A percentile compares a stretch with the other conserved stretches of the same genome.
These are phyloP conservation scores for Mechanitis messenoides DNA, from an alignment of 2,888 invertebrate species.

Conservation along the genomic window DNA sequence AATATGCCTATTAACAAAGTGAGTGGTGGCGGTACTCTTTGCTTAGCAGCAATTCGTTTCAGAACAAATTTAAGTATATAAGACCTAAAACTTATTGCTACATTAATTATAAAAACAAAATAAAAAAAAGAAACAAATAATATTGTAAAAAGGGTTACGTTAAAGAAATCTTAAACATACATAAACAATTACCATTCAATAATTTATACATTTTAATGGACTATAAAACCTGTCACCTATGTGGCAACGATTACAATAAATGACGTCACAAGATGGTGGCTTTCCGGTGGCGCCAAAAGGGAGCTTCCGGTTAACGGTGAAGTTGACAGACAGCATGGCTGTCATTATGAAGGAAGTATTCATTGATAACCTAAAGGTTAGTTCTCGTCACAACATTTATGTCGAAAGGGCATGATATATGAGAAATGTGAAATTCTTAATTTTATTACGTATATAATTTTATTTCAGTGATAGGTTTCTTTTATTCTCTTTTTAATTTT, in stretches of 20 bases:
- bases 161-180: background rate
- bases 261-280: conserved; percentile 37
- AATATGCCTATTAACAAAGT: too few species aligned
- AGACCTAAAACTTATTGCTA: too few species aligned
- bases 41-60: too few species aligned
- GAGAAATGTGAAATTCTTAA: background rate
- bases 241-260: conserved; percentile 35
- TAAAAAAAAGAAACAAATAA: background rate
- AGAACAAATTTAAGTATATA: too few species aligned
- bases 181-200: background rate
- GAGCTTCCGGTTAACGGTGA: conserved; percentile 32
- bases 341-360: conserved; percentile 9
- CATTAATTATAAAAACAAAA: too few species aligned
- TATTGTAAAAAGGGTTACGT: background rate
- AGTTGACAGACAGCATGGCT: conserved; percentile 26
- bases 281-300: conserved; percentile 52
- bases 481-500: too few species aligned
- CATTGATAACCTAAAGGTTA: conserved; percentile 2
- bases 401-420: background rate
- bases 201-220: conserved; percentile 2
- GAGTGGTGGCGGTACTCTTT: too few species aligned
- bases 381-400: background rate
- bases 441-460: background rate
- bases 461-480: background rate
- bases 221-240: conserved; percentile 1